phyloP scores from a whole-genome alignment of 1,140 invertebrate genomes.

The Neuroterus valhalla region DNA sequence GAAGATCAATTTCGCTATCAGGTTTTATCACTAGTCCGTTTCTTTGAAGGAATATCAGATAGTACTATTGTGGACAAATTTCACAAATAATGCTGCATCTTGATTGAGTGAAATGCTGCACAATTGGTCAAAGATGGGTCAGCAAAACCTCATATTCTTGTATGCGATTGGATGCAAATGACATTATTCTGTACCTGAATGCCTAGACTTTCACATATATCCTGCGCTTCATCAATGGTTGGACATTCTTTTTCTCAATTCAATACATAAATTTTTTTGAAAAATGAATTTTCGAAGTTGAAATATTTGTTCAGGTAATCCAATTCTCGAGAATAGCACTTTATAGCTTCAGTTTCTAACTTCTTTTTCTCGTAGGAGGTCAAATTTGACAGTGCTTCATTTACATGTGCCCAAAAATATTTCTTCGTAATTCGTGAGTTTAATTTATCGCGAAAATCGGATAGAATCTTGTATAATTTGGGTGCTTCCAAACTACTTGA shows the following conservation, averaged over 20 bases:
- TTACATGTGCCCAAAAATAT: conserved; percentile 32
- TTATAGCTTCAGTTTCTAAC: conserved; percentile 30
- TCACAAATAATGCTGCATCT: too few species aligned
- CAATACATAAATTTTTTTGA: conserved; percentile 31
- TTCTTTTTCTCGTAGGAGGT: conserved; percentile 13
- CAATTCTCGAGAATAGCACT: conserved; percentile 19
- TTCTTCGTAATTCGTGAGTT: conserved; percentile 18
- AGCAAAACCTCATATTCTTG: too few species aligned
- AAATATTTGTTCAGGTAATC: conserved; percentile 35
- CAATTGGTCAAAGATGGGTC: too few species aligned
- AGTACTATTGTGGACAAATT: too few species aligned
- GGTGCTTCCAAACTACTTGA: conserved; percentile 15
- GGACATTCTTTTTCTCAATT: conserved; percentile 28
- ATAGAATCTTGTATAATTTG: conserved; percentile 32
- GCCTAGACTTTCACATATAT: conserved; percentile 4
- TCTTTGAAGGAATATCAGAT: too few species aligned
- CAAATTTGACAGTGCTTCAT: conserved; percentile 29
- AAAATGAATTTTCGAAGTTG: conserved; percentile 30
- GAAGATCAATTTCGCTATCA: too few species aligned
- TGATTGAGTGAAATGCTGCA: too few species aligned
- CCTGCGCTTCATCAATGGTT: conserved; percentile 8
- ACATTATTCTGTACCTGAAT: too few species aligned
- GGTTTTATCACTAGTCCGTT: too few species aligned
- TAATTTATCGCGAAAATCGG: conserved; percentile 27
- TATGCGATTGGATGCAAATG: too few species aligned